Evolutionary conservation across 2,113 vertebrate species (phyloP).

Genomic region (Platichthys flesus): DNA sequence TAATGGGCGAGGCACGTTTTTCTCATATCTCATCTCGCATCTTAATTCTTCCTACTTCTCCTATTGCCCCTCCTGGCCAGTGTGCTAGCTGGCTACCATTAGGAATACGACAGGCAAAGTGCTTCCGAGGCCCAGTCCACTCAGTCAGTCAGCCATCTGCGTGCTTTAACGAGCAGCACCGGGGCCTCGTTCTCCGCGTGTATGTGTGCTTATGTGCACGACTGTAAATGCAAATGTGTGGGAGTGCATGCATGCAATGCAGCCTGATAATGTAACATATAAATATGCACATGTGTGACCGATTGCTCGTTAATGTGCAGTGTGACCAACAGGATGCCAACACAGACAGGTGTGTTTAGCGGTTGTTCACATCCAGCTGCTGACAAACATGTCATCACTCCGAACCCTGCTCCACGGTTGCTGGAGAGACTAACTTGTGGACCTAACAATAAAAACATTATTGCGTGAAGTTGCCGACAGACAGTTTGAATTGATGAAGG

Average conservation of each 20-base stretch:
- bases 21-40: constrained; percentile 29
- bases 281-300: constrained; percentile 67
- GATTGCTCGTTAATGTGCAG: constrained; percentile 60
- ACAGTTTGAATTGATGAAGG: constrained; percentile 51
- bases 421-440: constrained; percentile 48
- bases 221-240: constrained; percentile 31
- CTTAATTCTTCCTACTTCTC: constrained; percentile 45
- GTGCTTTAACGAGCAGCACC: constrained; percentile 70
- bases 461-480: constrained; percentile 40
- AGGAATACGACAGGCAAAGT: constrained; percentile 62
- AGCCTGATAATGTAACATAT: constrained; percentile 35
- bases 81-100: constrained; percentile 64
- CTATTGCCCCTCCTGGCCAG: constrained; percentile 47
- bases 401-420: constrained; percentile 9
- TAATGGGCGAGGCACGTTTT: constrained; percentile 1
- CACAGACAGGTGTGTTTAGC: constrained; percentile 49
- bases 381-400: background rate
- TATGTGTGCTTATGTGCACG: constrained; percentile 22
- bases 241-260: constrained; percentile 11
- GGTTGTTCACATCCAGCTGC: constrained; percentile 28
- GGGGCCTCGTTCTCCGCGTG: constrained; percentile 36
- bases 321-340: constrained; percentile 43
- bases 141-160: constrained; percentile 78
- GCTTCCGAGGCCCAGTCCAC: constrained; percentile 62
- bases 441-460: constrained; percentile 38